A percentile compares a stretch with the other conserved stretches of the same genome.
phyloP scores from a whole-genome alignment of 2,888 invertebrate genomes.

The Polietes domitor region DNA sequence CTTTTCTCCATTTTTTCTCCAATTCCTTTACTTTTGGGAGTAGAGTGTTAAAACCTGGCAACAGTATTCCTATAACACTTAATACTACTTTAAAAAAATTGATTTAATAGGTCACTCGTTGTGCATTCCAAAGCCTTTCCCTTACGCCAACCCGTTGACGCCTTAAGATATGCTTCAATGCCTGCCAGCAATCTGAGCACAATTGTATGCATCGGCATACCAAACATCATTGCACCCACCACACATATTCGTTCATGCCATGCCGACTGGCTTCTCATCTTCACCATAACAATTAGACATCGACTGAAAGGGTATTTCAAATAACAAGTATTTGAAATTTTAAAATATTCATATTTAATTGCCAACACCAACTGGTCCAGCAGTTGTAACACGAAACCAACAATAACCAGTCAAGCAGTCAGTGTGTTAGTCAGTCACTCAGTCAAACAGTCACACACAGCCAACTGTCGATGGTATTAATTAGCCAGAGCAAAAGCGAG shows the following conservation, averaged over 20 bases:
- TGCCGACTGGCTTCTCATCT: neutral
- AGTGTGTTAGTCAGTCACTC: neutral
- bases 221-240: neutral
- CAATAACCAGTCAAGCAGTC: constrained; percentile 41
- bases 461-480: constrained; percentile 31
- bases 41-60: too few species aligned
- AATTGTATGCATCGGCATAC: neutral
- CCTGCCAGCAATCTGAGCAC: neutral
- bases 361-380: neutral
- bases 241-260: too few species aligned
- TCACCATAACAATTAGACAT: neutral
- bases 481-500: constrained; percentile 39
- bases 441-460: neutral
- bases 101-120: too few species aligned
- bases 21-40: too few species aligned
- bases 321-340: neutral
- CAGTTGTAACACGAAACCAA: neutral
- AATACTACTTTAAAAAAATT: too few species aligned
- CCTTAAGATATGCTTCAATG: too few species aligned
- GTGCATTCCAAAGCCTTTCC: too few species aligned
- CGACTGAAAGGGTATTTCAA: constrained; percentile 5
- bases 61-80: too few species aligned
- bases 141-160: too few species aligned
- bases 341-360: neutral
- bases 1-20: too few species aligned